phyloP scores from a whole-genome alignment of 1,140 invertebrate species.

The Dendrolimus kikuchii region DNA sequence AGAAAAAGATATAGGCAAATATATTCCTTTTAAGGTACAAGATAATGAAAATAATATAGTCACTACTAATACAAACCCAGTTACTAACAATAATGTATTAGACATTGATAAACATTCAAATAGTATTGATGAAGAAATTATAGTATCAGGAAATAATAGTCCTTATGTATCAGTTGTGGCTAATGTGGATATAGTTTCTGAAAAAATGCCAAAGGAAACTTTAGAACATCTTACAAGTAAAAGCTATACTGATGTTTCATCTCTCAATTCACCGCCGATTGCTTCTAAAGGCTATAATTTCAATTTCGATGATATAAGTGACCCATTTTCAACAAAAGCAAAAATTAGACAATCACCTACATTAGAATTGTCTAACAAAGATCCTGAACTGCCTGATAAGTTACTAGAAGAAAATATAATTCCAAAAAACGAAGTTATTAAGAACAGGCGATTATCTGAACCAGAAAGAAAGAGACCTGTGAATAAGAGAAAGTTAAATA shows the following conservation, averaged over 20 bases:
- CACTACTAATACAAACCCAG: too few species aligned
- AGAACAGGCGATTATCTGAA: slow-evolving; percentile 36
- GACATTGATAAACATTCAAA: not conserved
- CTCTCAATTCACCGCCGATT: slow-evolving; percentile 27
- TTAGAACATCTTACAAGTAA: slow-evolving; percentile 20
- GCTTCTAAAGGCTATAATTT: slow-evolving; percentile 50
- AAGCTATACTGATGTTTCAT: slow-evolving; percentile 17
- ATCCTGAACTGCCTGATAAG: slow-evolving; percentile 6
- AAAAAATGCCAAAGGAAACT: slow-evolving; percentile 3
- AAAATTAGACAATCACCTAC: slow-evolving; percentile 46
- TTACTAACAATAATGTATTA: too few species aligned
- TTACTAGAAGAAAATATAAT: slow-evolving; percentile 7
- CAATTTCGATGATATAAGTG: slow-evolving; percentile 55
- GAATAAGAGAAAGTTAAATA: slow-evolving; percentile 25
- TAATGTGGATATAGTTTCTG: slow-evolving; percentile 14
- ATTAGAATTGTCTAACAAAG: slow-evolving; percentile 14
- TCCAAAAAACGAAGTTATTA: slow-evolving; percentile 17
- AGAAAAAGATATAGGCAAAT: slow-evolving; percentile 1
- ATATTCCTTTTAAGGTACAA: not conserved
- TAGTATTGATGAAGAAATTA: slow-evolving; percentile 28
- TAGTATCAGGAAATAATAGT: slow-evolving; percentile 37
- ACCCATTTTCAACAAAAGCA: slow-evolving; percentile 58
- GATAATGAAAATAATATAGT: too few species aligned
- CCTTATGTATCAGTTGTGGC: slow-evolving; percentile 33
- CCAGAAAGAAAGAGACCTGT: slow-evolving; percentile 24